Evolutionary conservation across 1,140 invertebrate species (phyloP), one percentile per base, ranked within the genome.

Genomic region (Linepithema humile): DNA sequence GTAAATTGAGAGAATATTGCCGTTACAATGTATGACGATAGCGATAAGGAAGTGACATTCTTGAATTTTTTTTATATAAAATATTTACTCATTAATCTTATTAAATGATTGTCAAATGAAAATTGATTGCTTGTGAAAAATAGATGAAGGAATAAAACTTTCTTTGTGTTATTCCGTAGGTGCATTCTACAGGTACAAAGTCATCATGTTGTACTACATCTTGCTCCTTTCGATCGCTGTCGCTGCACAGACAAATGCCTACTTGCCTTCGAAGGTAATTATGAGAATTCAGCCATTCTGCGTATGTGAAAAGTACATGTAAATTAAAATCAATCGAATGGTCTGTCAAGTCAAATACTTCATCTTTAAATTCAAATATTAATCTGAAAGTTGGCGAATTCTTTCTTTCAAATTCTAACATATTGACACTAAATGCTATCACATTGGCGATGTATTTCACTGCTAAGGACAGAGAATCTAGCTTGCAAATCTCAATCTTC

Each of bases 251-350:
- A 91, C 86, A 26, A 88, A 87, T 0, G 72, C 89, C 15, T 91
- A 91, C 23, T 57, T 90, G n/a, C 84, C 90, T 0, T 59, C 43
- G 10, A 59, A 92, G 90, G 92, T 93, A 90, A 88, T 55, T 29
- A 23, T 53, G 15, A 53, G 20, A 50, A n/a, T 48, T 2, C 40
- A 26, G 3, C 20, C 15, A 4, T 2, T 32, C 29, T 62, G 40
- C 9, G 3, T 57, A 10, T 10, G 0, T 69, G 26, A 7, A 73
- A 75, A 64, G 70, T 69, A 10, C 53, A 72, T 70, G 78, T 75
- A 50, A 75, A 64, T 62, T 62, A 85, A 55, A 75, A 43, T 72
- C 20, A 62, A 69, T 80, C 38, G 43, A 55, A 7, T 29, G 38
- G 48, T 62, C 57, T 62, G 32, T n/a, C 2, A 64, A 20, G 57